A percentile compares a stretch with the other conserved stretches of the same genome.
Conservation (phyloP, 1,140 invertebrate genomes). For the Marisa cornuarietis region DNA sequence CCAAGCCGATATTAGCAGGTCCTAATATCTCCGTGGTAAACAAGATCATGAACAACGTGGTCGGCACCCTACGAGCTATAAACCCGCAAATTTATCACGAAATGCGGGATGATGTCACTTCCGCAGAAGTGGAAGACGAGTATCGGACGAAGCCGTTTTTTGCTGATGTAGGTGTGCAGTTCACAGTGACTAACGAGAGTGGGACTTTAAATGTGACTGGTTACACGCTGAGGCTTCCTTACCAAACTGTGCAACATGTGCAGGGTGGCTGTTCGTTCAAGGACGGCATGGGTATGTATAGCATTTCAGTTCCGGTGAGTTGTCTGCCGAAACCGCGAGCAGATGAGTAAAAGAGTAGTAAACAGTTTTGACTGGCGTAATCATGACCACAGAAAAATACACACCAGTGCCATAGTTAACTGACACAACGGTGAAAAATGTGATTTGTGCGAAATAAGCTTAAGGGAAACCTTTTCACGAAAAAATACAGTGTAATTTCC, state of each 20-base stretch:
- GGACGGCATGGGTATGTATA: constrained; percentile 15
- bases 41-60: constrained; percentile 13
- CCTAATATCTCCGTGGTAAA: background rate
- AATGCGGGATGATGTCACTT: constrained; percentile 2
- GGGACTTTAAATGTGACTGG: background rate
- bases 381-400: too few relatives aligned
- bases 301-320: too few relatives aligned
- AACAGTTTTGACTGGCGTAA: too few relatives aligned
- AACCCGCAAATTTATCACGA: background rate
- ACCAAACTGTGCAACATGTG: background rate
- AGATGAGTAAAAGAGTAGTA: too few relatives aligned
- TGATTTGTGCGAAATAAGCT: too few relatives aligned
- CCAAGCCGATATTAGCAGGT: constrained; percentile 1
- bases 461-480: too few relatives aligned
- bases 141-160: background rate
- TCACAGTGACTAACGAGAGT: background rate
- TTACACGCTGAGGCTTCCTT: constrained; percentile 10
- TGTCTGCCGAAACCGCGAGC: too few relatives aligned
- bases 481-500: too few relatives aligned
- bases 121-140: background rate
- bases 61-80: background rate
- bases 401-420: too few relatives aligned
- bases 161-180: constrained; percentile 11
- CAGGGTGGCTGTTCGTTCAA: background rate
- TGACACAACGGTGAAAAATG: too few relatives aligned